Evolutionary conservation across 1,140 invertebrate genomes (phyloP).

Genomic region (Plutomurus gul): DNA sequence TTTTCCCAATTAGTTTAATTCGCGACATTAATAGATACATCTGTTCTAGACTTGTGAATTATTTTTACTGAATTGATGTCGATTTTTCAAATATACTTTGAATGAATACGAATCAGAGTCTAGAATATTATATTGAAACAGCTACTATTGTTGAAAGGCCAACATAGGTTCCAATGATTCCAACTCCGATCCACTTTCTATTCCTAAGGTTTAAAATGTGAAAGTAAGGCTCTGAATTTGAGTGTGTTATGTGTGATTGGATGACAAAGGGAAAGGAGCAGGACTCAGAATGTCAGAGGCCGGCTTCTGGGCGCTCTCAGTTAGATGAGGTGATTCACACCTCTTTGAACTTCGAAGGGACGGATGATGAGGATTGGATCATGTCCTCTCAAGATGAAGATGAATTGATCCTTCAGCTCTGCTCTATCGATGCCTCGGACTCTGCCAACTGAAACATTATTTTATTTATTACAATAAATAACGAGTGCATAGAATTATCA

Average conservation of each 20-base stretch:
- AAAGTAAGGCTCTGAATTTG: constrained; percentile 6
- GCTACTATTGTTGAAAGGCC: too few species aligned
- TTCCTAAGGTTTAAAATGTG: neutral
- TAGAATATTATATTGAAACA: too few species aligned
- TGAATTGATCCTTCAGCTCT: constrained; percentile 72
- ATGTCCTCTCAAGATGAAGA: constrained; percentile 69
- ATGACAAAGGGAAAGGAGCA: constrained; percentile 29
- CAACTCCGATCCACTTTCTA: too few species aligned
- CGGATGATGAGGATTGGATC: constrained; percentile 40
- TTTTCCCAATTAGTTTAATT: too few species aligned
- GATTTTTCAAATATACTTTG: too few species aligned
- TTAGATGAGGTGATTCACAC: constrained; percentile 33
- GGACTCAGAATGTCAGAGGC: constrained; percentile 34
- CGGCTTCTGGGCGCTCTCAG: constrained; percentile 6
- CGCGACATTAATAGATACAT: too few species aligned
- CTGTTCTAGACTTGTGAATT: too few species aligned
- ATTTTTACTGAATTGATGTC: too few species aligned
- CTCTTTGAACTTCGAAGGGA: constrained; percentile 31
- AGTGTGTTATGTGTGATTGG: constrained; percentile 27
- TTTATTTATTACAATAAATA: neutral
- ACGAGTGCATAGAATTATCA: neutral
- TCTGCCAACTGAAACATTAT: constrained; percentile 42
- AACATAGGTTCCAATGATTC: too few species aligned
- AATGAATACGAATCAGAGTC: too few species aligned
- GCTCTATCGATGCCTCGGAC: constrained; percentile 52